Conservation (phyloP, 1,140 invertebrate genomes). For the Oryctes rhinoceros region DNA sequence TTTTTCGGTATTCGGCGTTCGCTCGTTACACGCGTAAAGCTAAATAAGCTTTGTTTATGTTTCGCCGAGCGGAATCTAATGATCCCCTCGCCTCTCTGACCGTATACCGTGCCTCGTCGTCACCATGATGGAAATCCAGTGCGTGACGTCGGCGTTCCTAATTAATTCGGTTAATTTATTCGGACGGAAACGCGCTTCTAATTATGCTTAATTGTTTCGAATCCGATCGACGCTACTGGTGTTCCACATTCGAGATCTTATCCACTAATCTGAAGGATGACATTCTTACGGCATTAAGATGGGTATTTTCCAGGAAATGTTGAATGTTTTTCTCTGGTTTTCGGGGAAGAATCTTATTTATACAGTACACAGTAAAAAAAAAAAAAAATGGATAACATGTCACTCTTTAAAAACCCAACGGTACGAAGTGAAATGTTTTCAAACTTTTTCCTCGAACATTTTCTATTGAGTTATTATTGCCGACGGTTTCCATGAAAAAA, state of each 20-base stretch:
- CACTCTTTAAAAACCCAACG: too few species aligned
- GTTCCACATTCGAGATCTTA: background rate
- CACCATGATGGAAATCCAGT: background rate
- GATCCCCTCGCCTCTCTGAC: background rate
- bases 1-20: background rate
- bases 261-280: too few species aligned
- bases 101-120: background rate
- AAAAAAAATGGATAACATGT: too few species aligned
- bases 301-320: too few species aligned
- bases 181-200: background rate
- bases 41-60: conserved; percentile 19
- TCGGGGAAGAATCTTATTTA: too few species aligned
- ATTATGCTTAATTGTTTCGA: background rate
- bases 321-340: too few species aligned
- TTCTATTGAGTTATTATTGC: too few species aligned
- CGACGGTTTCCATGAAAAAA: too few species aligned
- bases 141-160: conserved; percentile 5
- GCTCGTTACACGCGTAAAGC: background rate
- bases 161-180: conserved; percentile 11
- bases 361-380: too few species aligned
- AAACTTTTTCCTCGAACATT: too few species aligned
- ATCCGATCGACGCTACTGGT: background rate
- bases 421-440: too few species aligned
- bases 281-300: too few species aligned
- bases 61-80: conserved; percentile 8